A percentile compares a stretch with the other conserved stretches of the same genome.
phyloP scores from a whole-genome alignment of 1,140 invertebrate species.

The Philaenus spumarius region DNA sequence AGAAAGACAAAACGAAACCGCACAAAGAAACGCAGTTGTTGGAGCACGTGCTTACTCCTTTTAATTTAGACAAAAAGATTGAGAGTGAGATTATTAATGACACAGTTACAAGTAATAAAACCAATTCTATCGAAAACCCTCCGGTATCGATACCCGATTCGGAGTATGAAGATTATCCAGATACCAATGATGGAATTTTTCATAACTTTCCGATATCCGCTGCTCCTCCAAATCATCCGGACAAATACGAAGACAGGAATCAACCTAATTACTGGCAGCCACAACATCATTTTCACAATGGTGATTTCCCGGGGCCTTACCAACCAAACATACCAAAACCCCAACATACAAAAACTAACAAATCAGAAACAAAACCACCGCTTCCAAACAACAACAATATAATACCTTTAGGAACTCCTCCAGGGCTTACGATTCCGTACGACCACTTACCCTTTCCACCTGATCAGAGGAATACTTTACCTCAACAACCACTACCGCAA shows the following conservation, averaged over 20 bases:
- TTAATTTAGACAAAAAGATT: slow-evolving; percentile 15
- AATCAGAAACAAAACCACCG: neutral
- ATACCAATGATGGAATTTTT: slow-evolving; percentile 9
- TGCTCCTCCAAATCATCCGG: neutral
- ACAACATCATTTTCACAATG: neutral
- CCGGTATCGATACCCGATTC: slow-evolving; percentile 2
- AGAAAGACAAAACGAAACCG: slow-evolving; percentile 4
- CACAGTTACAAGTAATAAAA: neutral
- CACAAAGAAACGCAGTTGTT: slow-evolving; percentile 10
- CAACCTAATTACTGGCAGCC: neutral
- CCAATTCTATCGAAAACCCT: neutral
- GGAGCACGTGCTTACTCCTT: slow-evolving; percentile 16
- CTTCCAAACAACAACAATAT: neutral
- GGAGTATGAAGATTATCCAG: slow-evolving; percentile 10
- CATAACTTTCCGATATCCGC: slow-evolving; percentile 1
- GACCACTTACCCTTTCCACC: neutral
- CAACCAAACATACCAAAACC: neutral
- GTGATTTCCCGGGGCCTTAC: neutral
- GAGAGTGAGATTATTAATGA: slow-evolving; percentile 6
- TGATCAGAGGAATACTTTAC: neutral
- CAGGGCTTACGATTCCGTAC: neutral
- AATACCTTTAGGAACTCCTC: neutral
- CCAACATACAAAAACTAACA: neutral
- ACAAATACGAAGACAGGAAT: neutral
- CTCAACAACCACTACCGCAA: neutral